Conservation (phyloP, 2,797 vertebrate species). For the Buphagus erythrorhynchus region DNA sequence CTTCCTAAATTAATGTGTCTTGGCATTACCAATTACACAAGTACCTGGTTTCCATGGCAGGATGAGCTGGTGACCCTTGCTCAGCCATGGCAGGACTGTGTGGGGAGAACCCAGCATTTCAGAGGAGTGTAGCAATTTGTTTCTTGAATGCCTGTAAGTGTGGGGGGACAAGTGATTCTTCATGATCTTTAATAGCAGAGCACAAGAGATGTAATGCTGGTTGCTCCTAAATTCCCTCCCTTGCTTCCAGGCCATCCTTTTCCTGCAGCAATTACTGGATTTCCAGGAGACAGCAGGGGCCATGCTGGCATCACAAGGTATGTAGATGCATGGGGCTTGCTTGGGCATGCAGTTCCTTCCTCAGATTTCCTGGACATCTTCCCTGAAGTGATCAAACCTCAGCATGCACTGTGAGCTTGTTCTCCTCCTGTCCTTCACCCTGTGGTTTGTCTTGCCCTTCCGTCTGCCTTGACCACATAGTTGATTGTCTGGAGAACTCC, state of each 20-base stretch:
- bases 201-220: neutral
- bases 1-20: neutral
- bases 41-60: neutral
- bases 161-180: neutral
- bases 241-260: slow-evolving; percentile 89
- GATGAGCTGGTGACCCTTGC: neutral
- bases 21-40: neutral
- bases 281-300: slow-evolving; percentile 97
- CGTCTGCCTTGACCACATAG: neutral
- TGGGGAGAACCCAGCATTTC: neutral
- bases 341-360: neutral
- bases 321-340: slow-evolving; percentile 44
- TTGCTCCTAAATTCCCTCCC: neutral
- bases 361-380: neutral
- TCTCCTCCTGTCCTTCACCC: slow-evolving; percentile 3
- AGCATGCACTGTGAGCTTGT: neutral
- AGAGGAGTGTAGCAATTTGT: neutral
- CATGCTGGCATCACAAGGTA: slow-evolving; percentile 98
- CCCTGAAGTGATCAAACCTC: neutral
- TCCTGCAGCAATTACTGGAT: slow-evolving; percentile 95
- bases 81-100: neutral
- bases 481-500: neutral
- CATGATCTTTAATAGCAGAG: neutral
- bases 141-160: neutral
- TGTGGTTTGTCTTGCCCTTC: neutral